Conservation (phyloP, 2,797 vertebrate species). For the Labroides dimidiatus region DNA sequence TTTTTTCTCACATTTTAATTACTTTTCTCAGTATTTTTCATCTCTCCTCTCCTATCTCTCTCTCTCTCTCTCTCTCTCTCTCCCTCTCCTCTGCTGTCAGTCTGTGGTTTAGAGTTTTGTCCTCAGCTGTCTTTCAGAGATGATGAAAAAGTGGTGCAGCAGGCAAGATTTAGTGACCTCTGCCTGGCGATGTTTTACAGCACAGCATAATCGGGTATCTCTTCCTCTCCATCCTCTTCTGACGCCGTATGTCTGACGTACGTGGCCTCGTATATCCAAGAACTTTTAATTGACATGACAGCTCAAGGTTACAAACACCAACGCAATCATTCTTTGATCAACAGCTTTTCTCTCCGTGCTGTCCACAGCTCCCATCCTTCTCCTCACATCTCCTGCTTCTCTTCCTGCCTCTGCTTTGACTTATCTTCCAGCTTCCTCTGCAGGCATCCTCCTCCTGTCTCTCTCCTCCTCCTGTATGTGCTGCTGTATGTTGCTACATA, state of each 20-base stretch:
- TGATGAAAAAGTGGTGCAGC: slow-evolving; percentile 1
- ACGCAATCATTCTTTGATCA: slow-evolving; percentile 32
- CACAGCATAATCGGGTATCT: slow-evolving; percentile 14
- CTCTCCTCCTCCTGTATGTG: slow-evolving; percentile 2
- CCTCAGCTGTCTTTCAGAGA: slow-evolving; percentile 4
- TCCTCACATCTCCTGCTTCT: not conserved
- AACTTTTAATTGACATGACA: slow-evolving; percentile 42
- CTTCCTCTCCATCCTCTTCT: slow-evolving; percentile 9
- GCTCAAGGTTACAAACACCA: slow-evolving; percentile 58
- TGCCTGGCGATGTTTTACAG: slow-evolving; percentile 47
- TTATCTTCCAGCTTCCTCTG: slow-evolving; percentile 1
- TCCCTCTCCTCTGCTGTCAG: slow-evolving; percentile 13
- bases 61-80: too few species aligned
- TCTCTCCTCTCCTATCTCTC: slow-evolving; percentile 2
- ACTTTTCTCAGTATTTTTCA: slow-evolving; percentile 35
- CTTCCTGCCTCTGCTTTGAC: slow-evolving; percentile 1
- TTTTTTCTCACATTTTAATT: slow-evolving; percentile 59
- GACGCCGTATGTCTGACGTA: slow-evolving; percentile 20
- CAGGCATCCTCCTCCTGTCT: not conserved
- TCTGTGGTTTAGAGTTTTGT: slow-evolving; percentile 9
- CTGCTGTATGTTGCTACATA: slow-evolving; percentile 18
- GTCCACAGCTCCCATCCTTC: slow-evolving; percentile 18
- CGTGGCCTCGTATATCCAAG: slow-evolving; percentile 44
- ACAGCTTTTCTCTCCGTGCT: slow-evolving; percentile 14
- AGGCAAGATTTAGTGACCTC: slow-evolving; percentile 50